phyloP scores from a whole-genome alignment of 2,113 vertebrate genomes.

The Naja naja region DNA sequence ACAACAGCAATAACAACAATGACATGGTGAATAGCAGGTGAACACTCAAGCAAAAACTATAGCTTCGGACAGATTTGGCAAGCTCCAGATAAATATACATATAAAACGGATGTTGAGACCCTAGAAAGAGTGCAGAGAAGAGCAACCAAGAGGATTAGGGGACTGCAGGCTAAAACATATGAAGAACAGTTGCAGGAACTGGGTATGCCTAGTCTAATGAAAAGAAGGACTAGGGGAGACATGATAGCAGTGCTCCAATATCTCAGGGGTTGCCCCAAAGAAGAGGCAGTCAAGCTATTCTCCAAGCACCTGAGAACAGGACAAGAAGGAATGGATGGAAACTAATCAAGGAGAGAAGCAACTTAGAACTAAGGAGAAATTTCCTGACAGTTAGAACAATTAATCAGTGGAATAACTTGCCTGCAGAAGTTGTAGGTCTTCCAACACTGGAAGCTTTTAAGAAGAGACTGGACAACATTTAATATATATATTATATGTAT shows the following conservation, averaged over 20 bases:
- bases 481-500: too few relatives aligned
- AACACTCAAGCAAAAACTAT: not conserved
- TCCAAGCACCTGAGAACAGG: not conserved
- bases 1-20: not conserved
- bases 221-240: not conserved
- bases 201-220: not conserved
- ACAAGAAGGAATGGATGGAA: not conserved
- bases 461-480: too few relatives aligned
- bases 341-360: too few relatives aligned
- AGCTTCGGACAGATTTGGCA: not conserved
- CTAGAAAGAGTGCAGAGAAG: not conserved
- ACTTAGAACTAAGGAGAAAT: too few relatives aligned
- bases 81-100: not conserved
- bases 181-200: too few relatives aligned
- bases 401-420: too few relatives aligned
- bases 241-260: not conserved
- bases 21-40: not conserved
- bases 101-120: not conserved
- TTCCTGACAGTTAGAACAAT: too few relatives aligned
- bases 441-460: too few relatives aligned
- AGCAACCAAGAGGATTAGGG: not conserved
- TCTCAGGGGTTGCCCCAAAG: not conserved
- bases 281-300: not conserved
- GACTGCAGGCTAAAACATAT: not conserved
- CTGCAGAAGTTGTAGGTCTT: too few relatives aligned